Evolutionary conservation across 2,797 vertebrate genomes (phyloP).

Genomic region (Pipistrellus pipistrellus): DNA sequence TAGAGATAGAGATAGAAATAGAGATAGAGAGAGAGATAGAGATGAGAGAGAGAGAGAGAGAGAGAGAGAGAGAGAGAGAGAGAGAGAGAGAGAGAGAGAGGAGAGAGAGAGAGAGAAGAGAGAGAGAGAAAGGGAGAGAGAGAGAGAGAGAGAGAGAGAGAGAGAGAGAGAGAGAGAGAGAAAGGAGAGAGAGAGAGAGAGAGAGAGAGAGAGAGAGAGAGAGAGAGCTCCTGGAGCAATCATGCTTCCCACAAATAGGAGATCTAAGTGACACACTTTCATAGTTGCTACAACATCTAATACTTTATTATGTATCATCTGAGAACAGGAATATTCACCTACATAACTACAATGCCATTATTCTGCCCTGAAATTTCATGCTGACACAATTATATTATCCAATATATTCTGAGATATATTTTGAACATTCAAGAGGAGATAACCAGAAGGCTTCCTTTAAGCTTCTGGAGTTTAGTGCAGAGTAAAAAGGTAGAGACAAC

Average conservation of each 20-base stretch:
- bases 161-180: no score
- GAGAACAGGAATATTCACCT: not conserved
- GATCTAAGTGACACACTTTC: not conserved
- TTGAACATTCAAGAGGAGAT: not conserved
- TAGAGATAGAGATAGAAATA: no score
- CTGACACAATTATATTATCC: not conserved
- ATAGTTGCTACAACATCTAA: not conserved
- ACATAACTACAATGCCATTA: not conserved
- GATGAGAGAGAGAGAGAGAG: no score
- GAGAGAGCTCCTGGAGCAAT: no score
- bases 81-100: no score
- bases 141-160: no score
- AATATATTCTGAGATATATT: not conserved
- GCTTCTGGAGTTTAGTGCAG: not conserved
- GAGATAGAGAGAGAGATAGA: no score
- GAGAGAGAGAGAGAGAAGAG: no score
- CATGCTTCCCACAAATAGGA: not conserved
- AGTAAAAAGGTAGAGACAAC: not conserved
- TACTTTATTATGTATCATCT: not conserved
- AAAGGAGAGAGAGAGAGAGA: no score
- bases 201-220: no score
- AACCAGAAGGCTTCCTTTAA: not conserved
- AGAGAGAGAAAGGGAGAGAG: no score
- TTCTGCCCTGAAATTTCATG: not conserved
- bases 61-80: no score